Evolutionary conservation across 2,113 vertebrate genomes (phyloP).

Genomic region (Xyliphius kryptos): DNA sequence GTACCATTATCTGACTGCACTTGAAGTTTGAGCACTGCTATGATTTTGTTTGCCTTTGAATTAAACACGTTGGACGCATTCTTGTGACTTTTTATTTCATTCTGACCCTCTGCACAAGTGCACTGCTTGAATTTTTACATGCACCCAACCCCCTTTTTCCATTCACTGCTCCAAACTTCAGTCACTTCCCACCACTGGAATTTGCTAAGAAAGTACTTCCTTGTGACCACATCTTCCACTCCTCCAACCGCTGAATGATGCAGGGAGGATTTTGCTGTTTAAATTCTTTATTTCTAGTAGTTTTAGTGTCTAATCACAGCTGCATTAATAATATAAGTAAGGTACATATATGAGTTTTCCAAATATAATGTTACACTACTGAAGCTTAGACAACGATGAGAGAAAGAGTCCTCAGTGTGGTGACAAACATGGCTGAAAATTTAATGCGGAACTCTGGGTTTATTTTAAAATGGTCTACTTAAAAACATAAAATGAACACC

Average conservation of each 20-base stretch:
- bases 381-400: too few species aligned
- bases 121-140: neutral
- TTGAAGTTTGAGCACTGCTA: neutral
- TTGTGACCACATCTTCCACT: constrained; percentile 18
- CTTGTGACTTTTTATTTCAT: neutral
- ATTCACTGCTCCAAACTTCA: neutral
- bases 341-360: too few species aligned
- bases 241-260: constrained; percentile 17
- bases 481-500: too few species aligned
- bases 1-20: neutral
- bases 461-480: too few species aligned
- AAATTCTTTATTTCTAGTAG: neutral
- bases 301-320: too few species aligned
- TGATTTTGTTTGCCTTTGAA: constrained; percentile 1
- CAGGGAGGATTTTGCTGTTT: neutral
- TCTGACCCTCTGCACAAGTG: neutral
- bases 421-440: too few species aligned
- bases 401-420: too few species aligned
- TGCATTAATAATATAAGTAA: too few species aligned
- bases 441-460: too few species aligned
- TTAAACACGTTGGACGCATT: neutral
- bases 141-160: neutral
- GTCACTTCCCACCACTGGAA: constrained; percentile 13
- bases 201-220: constrained; percentile 20
- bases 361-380: too few species aligned